These are phyloP conservation scores for Zenarchopterus dispar DNA, from an alignment of 2,797 vertebrate species.

Conservation along the genomic window DNA sequence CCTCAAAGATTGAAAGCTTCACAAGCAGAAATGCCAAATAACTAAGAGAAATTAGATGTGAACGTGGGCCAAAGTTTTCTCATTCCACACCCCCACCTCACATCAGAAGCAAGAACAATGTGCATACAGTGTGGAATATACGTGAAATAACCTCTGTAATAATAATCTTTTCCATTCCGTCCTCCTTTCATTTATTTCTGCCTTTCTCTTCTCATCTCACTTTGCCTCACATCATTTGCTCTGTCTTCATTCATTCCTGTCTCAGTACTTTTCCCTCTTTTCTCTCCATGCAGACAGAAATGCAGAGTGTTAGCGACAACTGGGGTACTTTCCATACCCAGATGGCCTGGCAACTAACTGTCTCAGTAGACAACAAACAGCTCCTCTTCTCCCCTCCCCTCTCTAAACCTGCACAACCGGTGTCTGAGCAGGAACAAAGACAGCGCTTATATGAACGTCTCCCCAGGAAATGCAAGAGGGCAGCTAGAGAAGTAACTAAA, in stretches of 20 bases:
- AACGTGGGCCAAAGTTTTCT: constrained; percentile 67
- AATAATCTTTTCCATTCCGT: constrained; percentile 7
- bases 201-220: not conserved
- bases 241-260: constrained; percentile 6
- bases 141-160: constrained; percentile 11
- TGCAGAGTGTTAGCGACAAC: constrained; percentile 46
- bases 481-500: not conserved
- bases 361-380: constrained; percentile 47
- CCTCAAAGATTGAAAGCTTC: constrained; percentile 70
- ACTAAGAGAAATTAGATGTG: constrained; percentile 71
- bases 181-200: not conserved
- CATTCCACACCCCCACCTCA: constrained; percentile 46
- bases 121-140: constrained; percentile 25
- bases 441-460: not conserved
- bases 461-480: constrained; percentile 13
- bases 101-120: constrained; percentile 25
- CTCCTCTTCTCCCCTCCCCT: constrained; percentile 16
- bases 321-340: constrained; percentile 51
- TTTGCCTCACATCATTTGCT: not conserved
- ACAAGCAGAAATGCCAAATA: constrained; percentile 69
- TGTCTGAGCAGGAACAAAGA: constrained; percentile 13
- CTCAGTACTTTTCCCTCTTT: not conserved
- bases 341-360: constrained; percentile 57
- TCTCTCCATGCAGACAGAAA: constrained; percentile 19
- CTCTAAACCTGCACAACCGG: constrained; percentile 13